phyloP scores from a whole-genome alignment of 2,797 vertebrate species.

The Tragelaphus oryx region DNA sequence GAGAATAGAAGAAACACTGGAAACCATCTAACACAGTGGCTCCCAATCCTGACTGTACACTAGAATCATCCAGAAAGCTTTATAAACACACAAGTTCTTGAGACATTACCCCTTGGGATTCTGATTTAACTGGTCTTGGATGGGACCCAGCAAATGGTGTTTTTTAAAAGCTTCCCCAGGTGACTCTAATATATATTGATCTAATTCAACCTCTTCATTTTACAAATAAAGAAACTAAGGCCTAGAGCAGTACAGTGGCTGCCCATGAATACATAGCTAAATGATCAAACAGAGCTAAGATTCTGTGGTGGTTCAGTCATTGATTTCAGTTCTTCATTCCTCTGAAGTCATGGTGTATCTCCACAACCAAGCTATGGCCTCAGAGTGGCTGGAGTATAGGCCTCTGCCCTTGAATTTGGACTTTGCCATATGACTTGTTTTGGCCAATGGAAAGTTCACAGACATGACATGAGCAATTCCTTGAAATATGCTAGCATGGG shows the following conservation, averaged over 20 bases:
- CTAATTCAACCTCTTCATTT: neutral
- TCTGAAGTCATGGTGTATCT: neutral
- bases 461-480: neutral
- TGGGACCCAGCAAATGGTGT: neutral
- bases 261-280: neutral
- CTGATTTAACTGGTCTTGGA: neutral
- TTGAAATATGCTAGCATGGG: neutral
- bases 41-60: neutral
- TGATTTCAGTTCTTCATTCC: neutral
- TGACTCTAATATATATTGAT: neutral
- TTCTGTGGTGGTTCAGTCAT: neutral
- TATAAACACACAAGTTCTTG: neutral
- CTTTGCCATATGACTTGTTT: neutral
- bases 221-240: neutral
- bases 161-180: neutral
- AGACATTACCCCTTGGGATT: neutral
- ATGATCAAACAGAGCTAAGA: neutral
- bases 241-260: neutral
- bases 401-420: neutral
- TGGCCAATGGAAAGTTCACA: neutral
- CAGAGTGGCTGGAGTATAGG: rapidly evolving
- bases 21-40: neutral
- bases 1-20: neutral
- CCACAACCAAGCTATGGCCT: neutral
- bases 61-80: neutral